Evolutionary conservation across 2,888 invertebrate species (phyloP).

Genomic region (Orthosia cruda): DNA sequence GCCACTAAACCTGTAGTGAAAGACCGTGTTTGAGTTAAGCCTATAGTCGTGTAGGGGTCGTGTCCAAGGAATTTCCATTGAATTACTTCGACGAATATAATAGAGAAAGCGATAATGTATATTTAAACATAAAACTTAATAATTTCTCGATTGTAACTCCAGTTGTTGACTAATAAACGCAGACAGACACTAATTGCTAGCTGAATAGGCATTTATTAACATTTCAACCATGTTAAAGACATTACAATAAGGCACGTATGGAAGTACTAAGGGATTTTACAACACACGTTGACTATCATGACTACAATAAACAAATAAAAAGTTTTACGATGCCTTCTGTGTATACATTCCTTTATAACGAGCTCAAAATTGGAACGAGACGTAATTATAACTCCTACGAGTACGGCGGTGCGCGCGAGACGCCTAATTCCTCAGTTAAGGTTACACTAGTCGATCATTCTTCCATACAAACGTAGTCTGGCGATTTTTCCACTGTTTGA

Average conservation of each 20-base stretch:
- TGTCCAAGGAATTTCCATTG: conserved; percentile 60
- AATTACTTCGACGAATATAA: conserved; percentile 60
- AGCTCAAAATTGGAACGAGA: conserved; percentile 55
- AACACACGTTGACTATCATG: conserved; percentile 26
- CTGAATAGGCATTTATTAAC: conserved; percentile 3
- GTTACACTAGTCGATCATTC: no score
- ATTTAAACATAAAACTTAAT: conserved; percentile 41
- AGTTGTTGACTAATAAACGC: conserved; percentile 5
- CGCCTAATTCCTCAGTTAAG: conserved; percentile 63
- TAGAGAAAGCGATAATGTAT: conserved; percentile 47
- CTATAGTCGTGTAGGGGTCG: conserved; percentile 52
- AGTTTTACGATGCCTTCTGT: conserved; percentile 58
- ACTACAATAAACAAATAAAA: conserved; percentile 59
- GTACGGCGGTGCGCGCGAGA: conserved; percentile 22
- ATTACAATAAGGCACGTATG: conserved; percentile 8
- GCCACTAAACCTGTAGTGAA: conserved; percentile 57
- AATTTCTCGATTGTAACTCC: conserved; percentile 23
- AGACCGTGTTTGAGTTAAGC: conserved; percentile 59
- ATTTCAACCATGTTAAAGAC: conserved; percentile 16
- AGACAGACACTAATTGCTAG: conserved; percentile 8
- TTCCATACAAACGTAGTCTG: no score
- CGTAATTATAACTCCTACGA: conserved; percentile 64
- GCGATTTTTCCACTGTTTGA: no score
- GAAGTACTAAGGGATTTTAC: conserved; percentile 14
- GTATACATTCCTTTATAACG: conserved; percentile 62